Evolutionary conservation across 2,797 vertebrate genomes (phyloP), one percentile per base, ranked within the genome.

Genomic region (Moxostoma hubbsi): DNA sequence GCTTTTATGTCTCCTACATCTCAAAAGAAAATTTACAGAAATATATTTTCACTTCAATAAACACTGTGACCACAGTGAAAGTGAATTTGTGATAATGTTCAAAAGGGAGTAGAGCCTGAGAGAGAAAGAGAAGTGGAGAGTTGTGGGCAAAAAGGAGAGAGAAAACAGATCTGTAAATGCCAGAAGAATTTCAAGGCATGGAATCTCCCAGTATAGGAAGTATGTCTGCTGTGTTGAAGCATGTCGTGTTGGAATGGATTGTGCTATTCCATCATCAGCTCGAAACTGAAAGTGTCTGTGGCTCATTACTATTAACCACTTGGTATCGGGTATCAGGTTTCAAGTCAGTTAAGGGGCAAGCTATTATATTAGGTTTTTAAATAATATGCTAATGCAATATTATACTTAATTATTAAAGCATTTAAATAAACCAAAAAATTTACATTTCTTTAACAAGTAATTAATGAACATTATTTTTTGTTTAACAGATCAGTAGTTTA

Each of bases 111-210:
- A 36, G 36, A 36, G 36, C 36, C 36, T 36, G 36, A 36, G 36
- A 36, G 3, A 36, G 1, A 36, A 9, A 66, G 13, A 76, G 62
- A 61, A 15, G 0, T 1, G 9, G 15, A 9, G 1, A 80, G 79
- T 84, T 24, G 24, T 2, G 24, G 2, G 24, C 24, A 76, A 89
- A 81, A 87, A 11, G 6, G 75, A 76, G 85, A 84, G 72, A 16
- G 46, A 0, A 72, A 61, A 45, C 62, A 66, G 24, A 16, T 1
- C 4, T 4, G 10, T 13, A 63, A 61, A 61, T 6, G 51, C 66
- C 58, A 62, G 18, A 64, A 73, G 46, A 66, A 58, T 57, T 79
- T 65, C 53, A 50, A 61, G 7, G 12, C 1, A 5, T 66, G 77
- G 77, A 79, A 79, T 73, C 61, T 79, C 77, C 77, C 7, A 79